Evolutionary conservation across 2,113 vertebrate species (phyloP), one percentile per base, ranked within the genome.

Genomic region (Pollimyrus isidori): DNA sequence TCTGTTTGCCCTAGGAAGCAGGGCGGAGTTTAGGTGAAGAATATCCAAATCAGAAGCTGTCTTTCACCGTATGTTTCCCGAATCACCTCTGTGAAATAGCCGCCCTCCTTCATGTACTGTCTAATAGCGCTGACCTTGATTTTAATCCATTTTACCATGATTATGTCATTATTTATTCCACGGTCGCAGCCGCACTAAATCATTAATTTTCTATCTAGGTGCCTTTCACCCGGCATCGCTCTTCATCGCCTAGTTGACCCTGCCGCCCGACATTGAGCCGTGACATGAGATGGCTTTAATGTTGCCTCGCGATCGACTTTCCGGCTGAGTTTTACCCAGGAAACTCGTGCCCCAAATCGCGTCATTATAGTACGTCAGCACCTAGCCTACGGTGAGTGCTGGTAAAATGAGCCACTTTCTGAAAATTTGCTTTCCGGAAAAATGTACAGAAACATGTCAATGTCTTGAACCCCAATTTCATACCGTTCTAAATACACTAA

Each of bases 221-320:
- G 85, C 50, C 50, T 87, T 53, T 87, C 50, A 87, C 26, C 26
- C 3, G 50, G 48, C 85, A 87, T 87, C 85, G 9, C 49, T 87
- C 85, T 56, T 87, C 85, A 87, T 87, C 50, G 53, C 85, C 50
- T 87, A 87, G 85, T 87, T 87, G 85, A 87, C 85, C 85, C 85
- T 53, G 85, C 85, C 85, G 39, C 13, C 19, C 13, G 45, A 87
- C 85, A 49, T 26, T 87, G 85, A 87, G 53, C 50, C 15, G 85
- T 53, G 50, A 39, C 49, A 87, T 30, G 85, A 56, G 85, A 53
- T 26, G 26, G 50, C 85, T 53, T 87, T 56, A 23, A 56, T 87
- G 53, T 56, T 35, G 13, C 49, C 85, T 53, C 26, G 10, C 49
- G 15, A 53, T 87, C 50, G 15, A 26, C n/a, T 56, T 39, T 52